Percentiles rank a stretch among this genome's conserved stretches.
Evolutionary conservation across 2,797 vertebrate genomes (phyloP).

Genomic region (Centropyge bicolor): DNA sequence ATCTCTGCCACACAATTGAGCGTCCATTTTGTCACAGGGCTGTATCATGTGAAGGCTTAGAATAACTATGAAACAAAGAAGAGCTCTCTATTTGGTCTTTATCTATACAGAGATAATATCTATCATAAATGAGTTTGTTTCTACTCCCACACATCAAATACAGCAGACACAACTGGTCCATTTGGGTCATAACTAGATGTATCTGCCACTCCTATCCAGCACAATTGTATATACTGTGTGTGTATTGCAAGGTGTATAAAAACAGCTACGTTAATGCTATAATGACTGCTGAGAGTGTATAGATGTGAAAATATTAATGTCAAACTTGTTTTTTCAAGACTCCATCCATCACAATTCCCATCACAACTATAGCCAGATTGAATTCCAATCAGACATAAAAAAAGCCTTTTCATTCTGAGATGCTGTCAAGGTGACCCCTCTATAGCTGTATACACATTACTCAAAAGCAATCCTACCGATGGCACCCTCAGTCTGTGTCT

Average conservation of each 20-base stretch:
- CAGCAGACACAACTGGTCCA: conserved; percentile 7
- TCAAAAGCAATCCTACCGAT: conserved; percentile 8
- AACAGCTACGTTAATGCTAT: neutral
- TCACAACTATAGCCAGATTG: neutral
- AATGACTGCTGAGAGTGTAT: conserved; percentile 6
- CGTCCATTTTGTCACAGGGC: conserved; percentile 25
- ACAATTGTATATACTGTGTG: neutral
- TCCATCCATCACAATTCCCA: conserved; percentile 5
- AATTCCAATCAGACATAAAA: conserved; percentile 17
- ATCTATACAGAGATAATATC: conserved; percentile 21
- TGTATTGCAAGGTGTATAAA: neutral
- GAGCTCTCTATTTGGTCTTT: conserved; percentile 1
- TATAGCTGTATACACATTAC: neutral
- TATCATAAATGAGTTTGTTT: conserved; percentile 26
- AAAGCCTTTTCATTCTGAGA: conserved; percentile 13
- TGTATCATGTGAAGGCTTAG: neutral
- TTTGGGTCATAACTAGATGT: conserved; percentile 14
- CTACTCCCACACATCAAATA: conserved; percentile 19
- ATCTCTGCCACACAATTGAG: neutral
- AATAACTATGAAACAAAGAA: conserved; percentile 28
- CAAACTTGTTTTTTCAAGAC: conserved; percentile 25
- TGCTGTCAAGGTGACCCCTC: conserved; percentile 44
- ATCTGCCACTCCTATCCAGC: conserved; percentile 21
- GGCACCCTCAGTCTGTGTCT: conserved; percentile 7
- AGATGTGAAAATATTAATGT: conserved; percentile 18